Base-by-base conservation (phyloP, 2,113 vertebrate species). In the Ochotona princeps region DNA sequence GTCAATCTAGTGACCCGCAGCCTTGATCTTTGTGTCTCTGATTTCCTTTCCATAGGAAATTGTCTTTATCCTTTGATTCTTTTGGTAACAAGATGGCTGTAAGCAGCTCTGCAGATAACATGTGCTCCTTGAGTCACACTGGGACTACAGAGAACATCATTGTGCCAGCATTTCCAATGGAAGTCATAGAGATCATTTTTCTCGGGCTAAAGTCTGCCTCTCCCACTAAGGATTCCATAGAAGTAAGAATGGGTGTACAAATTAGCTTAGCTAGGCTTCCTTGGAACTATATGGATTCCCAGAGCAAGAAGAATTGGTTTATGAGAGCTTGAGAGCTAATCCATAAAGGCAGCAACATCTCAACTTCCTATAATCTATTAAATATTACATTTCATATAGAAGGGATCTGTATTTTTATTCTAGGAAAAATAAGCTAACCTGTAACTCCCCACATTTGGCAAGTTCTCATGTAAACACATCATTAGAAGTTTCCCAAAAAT, bases 351-450 rank as follows among this genome's bases (percentile, higher is more conserved):
- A 69, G 9, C 63, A 11, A 85, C 65, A 79, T n/a, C 26, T 86
- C 60, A 82, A 26, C 38, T 1, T 83, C 32, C 54, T 9, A 38
- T 25, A 61, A 30, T 21, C 60, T 67, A 44, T 30, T 65, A 69
- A 65, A 47, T 66, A 80, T 12, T 73, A 6, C 14, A 14, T 51
- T 61, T 93, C 15, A 57, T 47, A 38, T 28, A 47, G 6, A 90
- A 89, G 14, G 7, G 25, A 35, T 72, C 49, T 76, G 13, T 60
- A 23, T 78, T 84, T 70, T 32, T 75, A 57, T 81, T 84, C 80
- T n/a, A 76, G 54, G 93, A 67, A 86, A 92, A 80, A 79, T 51
- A n/a, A 80, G 86, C 30, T 25, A 28, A 35, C 70, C 21, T 10
- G 82, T 83, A 69, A 82, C 65, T 21, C 60, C 13, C 10, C 76